Evolutionary conservation across 2,888 invertebrate genomes (phyloP).

Genomic region (Chamaedrilus cognettii): DNA sequence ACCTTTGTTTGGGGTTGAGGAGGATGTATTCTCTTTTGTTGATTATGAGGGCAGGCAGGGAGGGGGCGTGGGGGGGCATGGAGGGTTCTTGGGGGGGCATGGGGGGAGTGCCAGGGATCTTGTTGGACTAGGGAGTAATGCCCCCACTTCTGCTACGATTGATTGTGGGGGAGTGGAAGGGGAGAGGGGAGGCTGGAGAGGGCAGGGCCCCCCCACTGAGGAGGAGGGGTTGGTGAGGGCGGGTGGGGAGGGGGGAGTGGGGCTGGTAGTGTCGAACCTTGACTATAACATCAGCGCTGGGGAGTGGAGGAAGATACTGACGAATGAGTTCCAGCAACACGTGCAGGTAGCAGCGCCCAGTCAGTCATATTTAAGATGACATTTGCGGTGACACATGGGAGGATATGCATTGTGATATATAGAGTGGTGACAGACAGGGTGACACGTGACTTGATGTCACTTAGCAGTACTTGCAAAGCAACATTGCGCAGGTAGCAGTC

Average conservation of each 20-base stretch:
- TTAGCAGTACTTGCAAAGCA: no score
- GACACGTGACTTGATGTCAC: no score
- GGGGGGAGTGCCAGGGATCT: neutral
- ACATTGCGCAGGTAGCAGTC: no score
- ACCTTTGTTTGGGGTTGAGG: neutral
- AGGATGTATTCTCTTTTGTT: no score
- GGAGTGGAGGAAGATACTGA: slow-evolving; percentile 69
- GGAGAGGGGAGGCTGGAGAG: neutral
- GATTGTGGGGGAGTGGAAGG: neutral
- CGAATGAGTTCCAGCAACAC: slow-evolving; percentile 69
- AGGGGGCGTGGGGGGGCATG: neutral
- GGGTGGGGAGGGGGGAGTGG: slow-evolving; percentile 37
- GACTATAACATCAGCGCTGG: slow-evolving; percentile 71
- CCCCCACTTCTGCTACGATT: no score
- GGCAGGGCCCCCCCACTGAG: no score
- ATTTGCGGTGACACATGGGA: no score
- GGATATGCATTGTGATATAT: no score
- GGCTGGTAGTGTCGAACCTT: slow-evolving; percentile 67
- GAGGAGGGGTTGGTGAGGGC: neutral
- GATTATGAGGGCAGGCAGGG: neutral
- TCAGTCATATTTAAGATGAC: no score
- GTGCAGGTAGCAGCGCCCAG: slow-evolving; percentile 69
- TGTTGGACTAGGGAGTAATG: no score
- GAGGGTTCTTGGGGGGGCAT: no score
- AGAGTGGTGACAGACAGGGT: no score